Percentiles rank a stretch among this genome's conserved stretches.
Evolutionary conservation across 2,113 vertebrate species (phyloP).

Genomic region (Sebastes schlegelii): DNA sequence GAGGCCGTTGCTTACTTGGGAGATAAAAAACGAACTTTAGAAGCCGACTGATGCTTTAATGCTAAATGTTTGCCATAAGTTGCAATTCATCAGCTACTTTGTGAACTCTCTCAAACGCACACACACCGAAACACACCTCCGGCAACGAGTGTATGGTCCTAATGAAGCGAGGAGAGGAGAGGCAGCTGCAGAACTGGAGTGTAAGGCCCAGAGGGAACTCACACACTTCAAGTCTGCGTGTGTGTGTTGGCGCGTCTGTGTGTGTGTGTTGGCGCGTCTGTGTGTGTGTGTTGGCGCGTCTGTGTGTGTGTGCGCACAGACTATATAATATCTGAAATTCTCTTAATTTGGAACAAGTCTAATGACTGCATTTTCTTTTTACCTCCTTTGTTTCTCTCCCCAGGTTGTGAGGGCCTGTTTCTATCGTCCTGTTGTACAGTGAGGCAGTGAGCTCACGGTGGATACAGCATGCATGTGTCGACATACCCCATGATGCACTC

Average conservation of each 20-base stretch:
- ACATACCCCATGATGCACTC: slow-evolving; percentile 79
- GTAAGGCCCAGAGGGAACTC: slow-evolving; percentile 68
- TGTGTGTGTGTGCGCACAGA: slow-evolving; percentile 21
- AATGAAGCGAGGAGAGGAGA: slow-evolving; percentile 73
- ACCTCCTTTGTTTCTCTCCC: slow-evolving; percentile 42
- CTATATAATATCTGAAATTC: slow-evolving; percentile 35
- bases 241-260: slow-evolving; percentile 14
- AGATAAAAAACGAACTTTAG: slow-evolving; percentile 24
- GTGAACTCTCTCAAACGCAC: slow-evolving; percentile 17
- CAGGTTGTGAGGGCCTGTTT: slow-evolving; percentile 81
- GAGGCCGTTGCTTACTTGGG: slow-evolving; percentile 14
- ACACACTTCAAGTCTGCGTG: slow-evolving; percentile 49
- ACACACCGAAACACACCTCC: slow-evolving; percentile 63
- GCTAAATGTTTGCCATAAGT: slow-evolving; percentile 54
- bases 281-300: slow-evolving; percentile 5
- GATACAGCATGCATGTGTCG: slow-evolving; percentile 81
- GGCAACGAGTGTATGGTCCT: slow-evolving; percentile 71
- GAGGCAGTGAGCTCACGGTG: slow-evolving; percentile 81
- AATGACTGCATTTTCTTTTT: slow-evolving; percentile 37
- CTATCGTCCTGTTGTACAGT: slow-evolving; percentile 78
- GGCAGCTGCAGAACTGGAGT: slow-evolving; percentile 73
- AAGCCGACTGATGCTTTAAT: slow-evolving; percentile 45
- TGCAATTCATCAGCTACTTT: slow-evolving; percentile 64
- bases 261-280: slow-evolving; percentile 27
- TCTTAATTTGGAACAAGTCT: slow-evolving; percentile 32